Base-by-base conservation (phyloP, 2,797 vertebrate genomes). In the Paramormyrops hopkinsi region DNA sequence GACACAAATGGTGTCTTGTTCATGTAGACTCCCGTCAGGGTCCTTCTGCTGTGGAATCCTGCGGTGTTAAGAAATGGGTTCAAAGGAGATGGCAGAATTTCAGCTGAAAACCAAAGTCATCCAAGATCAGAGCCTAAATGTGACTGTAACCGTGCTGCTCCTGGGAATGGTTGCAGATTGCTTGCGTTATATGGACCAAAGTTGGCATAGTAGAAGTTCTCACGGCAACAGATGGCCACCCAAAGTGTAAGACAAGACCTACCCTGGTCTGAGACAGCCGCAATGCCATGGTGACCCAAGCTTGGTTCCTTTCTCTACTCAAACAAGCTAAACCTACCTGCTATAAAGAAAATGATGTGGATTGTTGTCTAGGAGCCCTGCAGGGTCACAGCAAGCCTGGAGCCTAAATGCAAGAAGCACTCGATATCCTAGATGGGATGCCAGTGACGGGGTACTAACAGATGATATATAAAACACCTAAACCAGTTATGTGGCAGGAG, bases 71-170 rank as follows among this genome's bases (percentile, higher is more conserved):
- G 76, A 82, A 46, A 44, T 9, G 41, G 41, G 37, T 17, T 82
- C 37, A 44, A 82, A 76, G 69, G 69, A 76, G 12, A 76, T 76
- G 69, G 69, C 76, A 82, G 17, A 46, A 22, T 82, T 82, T 82
- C 76, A 82, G 76, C 76, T 11, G 73, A 82, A 46, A 82, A 82
- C 76, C 41, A 46, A 79, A 82, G 76, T 82, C 41, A 82, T 82
- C 76, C 19, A 82, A 44, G 41, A 44, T 22, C 19, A 22, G 76
- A 82, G 76, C 76, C 41, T 19, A 82, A 46, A 82, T 82, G 76
- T 46, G 17, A 82, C 37, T 22, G 76, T 46, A 82, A 46, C 41
- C 46, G 76, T 82, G 41, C 1, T 46, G 41, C 76, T 82, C 41
- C 22, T 46, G 41, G 41, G 76, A 82, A 46, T 79, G 7, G 41